A percentile compares a stretch with the other conserved stretches of the same genome.
These are phyloP conservation scores for Actinostola sp. DNA, from an alignment of 92 coral and sea anemone genomes.

Conservation along the genomic window DNA sequence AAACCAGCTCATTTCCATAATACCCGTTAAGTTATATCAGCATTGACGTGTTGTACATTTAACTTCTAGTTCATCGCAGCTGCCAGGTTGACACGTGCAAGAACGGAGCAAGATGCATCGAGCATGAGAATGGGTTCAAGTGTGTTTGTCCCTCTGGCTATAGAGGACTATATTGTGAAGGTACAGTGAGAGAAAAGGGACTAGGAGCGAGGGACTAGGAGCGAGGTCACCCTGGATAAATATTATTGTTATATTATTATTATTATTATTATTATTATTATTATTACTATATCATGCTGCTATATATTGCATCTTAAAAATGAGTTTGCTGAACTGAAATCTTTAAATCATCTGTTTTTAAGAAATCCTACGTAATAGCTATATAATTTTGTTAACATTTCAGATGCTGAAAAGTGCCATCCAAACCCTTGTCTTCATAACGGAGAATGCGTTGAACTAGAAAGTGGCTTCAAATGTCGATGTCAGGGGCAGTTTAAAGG, in stretches of 20 bases:
- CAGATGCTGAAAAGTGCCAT: constrained; percentile 81
- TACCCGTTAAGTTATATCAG: neutral
- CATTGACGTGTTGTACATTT: neutral
- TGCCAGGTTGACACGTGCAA: constrained; percentile 87
- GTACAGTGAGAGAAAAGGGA: constrained; percentile 39
- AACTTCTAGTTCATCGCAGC: constrained; percentile 71
- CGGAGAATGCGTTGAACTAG: constrained; percentile 86
- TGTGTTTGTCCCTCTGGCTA: constrained; percentile 88
- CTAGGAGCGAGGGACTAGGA: too few relatives aligned
- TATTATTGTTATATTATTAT: too few relatives aligned
- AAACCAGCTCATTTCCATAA: neutral
- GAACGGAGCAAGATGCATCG: constrained; percentile 93
- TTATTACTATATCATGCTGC: too few relatives aligned
- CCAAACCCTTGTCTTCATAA: constrained; percentile 89
- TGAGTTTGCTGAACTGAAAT: too few relatives aligned
- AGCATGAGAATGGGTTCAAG: constrained; percentile 85
- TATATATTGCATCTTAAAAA: too few relatives aligned
- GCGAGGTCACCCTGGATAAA: too few relatives aligned
- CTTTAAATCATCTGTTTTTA: too few relatives aligned
- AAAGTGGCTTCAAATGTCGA: constrained; percentile 79
- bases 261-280: too few relatives aligned
- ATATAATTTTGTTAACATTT: neutral
- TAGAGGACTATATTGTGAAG: constrained; percentile 90
- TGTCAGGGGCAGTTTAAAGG: constrained; percentile 89
- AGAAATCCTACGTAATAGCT: too few relatives aligned